These are phyloP conservation scores for Carposina sasakii DNA, from an alignment of 1,140 invertebrate species.

Conservation along the genomic window DNA sequence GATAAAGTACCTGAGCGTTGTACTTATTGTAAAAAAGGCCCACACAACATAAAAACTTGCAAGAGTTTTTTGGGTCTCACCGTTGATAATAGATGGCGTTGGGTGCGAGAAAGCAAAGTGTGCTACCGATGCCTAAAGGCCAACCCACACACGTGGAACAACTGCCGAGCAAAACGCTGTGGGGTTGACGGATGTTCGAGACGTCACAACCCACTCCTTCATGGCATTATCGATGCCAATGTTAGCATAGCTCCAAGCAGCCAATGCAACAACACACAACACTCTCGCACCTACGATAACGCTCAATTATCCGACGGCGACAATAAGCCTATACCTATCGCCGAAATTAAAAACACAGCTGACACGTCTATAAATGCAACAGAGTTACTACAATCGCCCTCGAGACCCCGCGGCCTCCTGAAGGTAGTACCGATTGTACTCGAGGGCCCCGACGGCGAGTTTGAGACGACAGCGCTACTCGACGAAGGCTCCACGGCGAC, in stretches of 20 bases:
- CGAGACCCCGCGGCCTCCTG: not conserved
- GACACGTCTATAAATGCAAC: too few species aligned
- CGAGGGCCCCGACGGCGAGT: not conserved
- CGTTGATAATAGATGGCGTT: slow-evolving; percentile 15
- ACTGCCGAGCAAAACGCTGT: slow-evolving; percentile 7
- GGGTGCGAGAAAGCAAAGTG: slow-evolving; percentile 5
- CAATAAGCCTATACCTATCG: too few species aligned
- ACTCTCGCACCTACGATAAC: too few species aligned
- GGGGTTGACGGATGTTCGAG: slow-evolving; percentile 8
- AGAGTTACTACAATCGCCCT: too few species aligned
- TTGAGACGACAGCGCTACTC: not conserved
- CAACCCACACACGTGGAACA: slow-evolving; percentile 8
- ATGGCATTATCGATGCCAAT: too few species aligned
- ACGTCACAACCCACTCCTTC: slow-evolving; percentile 11
- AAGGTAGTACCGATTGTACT: not conserved
- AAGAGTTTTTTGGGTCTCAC: slow-evolving; percentile 1
- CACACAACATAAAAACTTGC: slow-evolving; percentile 7
- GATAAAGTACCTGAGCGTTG: not conserved
- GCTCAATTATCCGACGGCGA: too few species aligned
- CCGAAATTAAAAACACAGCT: too few species aligned
- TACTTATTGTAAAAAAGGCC: slow-evolving; percentile 11
- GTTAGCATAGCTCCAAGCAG: too few species aligned
- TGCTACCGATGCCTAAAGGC: slow-evolving; percentile 11
- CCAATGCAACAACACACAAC: too few species aligned
- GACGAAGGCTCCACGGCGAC: not conserved